Base-by-base conservation (phyloP, 2,797 vertebrate species). In the Bradypodion pumilum region DNA sequence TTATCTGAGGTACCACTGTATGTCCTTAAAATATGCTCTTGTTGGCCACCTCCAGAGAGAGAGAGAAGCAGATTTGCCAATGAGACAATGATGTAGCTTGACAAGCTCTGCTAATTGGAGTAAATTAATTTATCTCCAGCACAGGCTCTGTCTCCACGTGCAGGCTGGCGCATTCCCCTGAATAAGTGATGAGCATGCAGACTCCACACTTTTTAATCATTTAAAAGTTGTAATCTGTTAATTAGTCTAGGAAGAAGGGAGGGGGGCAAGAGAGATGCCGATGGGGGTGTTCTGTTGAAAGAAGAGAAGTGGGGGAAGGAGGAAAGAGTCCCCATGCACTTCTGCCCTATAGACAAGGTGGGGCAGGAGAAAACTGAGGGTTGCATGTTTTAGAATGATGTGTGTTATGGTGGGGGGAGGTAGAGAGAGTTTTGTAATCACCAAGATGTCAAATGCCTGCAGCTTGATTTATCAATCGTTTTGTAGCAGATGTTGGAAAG, bases 191-290 rank as follows among this genome's bases (percentile, higher is more conserved):
- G 96, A 96, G 95, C 93, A 91, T 91, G 93, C 40, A 89, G 94
- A 93, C 95, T 94, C 95, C 25, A n/a, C 94, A 95, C 95, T 96
- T 95, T 96, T 96, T 97, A 95, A 97, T 97, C 96, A 97, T 97
- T 97, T 97, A 97, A 95, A 94, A 95, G 93, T 72, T 72, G 92
- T 96, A 95, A 96, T 96, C 96, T 96, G 96, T 96, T 97, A 97
- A 97, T 97, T 96, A 97, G 96, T 95, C 87, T 91, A 88, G 79
- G 92, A 95, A 94, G 95, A 96, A 93, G 94, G n/a, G 70, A 70
- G 70, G 3, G 3, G 52, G n/a, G 19, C n/a, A 49, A 46, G 7
- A 60, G 49, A 29, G 63, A 63, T 37, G 35, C 68, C 59, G 81
- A 40, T 8, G 3, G 21, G 44, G 59, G 70, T 19, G 81, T n/a